Base-by-base conservation (phyloP, 2,113 vertebrate species). In the Dolichallabes microphthalmus region DNA sequence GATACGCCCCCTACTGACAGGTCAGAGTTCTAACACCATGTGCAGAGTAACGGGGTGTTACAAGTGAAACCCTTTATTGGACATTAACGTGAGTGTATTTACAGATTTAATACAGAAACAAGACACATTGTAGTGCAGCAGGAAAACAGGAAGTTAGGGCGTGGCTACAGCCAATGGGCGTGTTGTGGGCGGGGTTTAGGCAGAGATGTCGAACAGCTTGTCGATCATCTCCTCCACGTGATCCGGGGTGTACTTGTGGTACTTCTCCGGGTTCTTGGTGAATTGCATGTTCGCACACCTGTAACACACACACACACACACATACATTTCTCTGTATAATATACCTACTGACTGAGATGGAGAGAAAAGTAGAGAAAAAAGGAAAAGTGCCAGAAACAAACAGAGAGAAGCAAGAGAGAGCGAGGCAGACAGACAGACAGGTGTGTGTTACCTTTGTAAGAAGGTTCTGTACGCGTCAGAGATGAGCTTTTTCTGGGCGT, bases 181-280 rank as follows among this genome's bases (percentile, higher is more conserved):
- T 4, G 45, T 15, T 50, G 61, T 52, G 84, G 71, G 73, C n/a
- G 57, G 79, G 60, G 87, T 68, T 95, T 91, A 99, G 25, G 98
- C 98, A 0, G 98, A 99, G 1, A 98, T 99, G 92, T 99, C 98
- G 19, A 99, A 99, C 61, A 99, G 95, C 91, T 92, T 96, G 53
- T 98, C 97, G 0, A 99, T 99, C 98, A 99, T 99, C 76, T 97
- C 96, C 68, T 97, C 97, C 84, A 99, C 98, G 39, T 98, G 96
- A 52, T 99, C 98, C 0, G 97, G 95, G 0, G 94, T 94, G 88
- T 99, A 99, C 89, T 98, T 98, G 92, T 97, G 95, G 87, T 99
- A 99, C 89, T 99, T 99, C 91, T 98, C 98, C 0, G 95, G 96
- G 92, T 99, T 99, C 93, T 99, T 99, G 86, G 98, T 99, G 92